Conservation (phyloP, 2,113 vertebrate species). For the Hippocampus mohnikei region DNA sequence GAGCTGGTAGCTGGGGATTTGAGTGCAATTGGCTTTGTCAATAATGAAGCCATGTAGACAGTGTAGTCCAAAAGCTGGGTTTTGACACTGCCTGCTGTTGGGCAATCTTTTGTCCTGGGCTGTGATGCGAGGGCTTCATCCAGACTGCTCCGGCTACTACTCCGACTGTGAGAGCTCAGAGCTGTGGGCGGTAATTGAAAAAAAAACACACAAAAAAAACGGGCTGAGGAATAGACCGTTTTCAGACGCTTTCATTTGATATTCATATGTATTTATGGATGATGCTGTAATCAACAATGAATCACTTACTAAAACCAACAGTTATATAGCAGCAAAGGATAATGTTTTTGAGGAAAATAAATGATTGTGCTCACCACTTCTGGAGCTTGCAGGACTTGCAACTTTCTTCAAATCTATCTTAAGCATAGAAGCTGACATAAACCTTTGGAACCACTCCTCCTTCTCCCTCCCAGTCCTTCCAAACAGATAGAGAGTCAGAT, state of each 20-base stretch:
- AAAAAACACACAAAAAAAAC: conserved; percentile 47
- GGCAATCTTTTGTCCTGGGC: conserved; percentile 79
- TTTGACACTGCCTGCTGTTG: conserved; percentile 50
- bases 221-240: conserved; percentile 9
- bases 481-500: conserved; percentile 88
- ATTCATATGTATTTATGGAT: not conserved
- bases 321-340: not conserved
- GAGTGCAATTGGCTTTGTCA: conserved; percentile 71
- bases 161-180: conserved; percentile 80
- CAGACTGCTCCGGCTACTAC: conserved; percentile 84
- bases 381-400: conserved; percentile 64
- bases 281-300: not conserved
- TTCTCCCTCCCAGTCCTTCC: conserved; percentile 95
- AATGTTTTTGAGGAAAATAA: not conserved
- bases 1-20: conserved; percentile 71
- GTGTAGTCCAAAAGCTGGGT: conserved; percentile 85
- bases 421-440: conserved; percentile 83
- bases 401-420: conserved; percentile 79
- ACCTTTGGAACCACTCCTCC: conserved; percentile 92
- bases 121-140: conserved; percentile 80
- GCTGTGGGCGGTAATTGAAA: conserved; percentile 47
- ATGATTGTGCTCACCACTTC: conserved; percentile 67
- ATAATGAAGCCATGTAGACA: conserved; percentile 87
- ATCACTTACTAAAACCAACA: not conserved
- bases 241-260: not conserved